Conservation (phyloP, 2,113 vertebrate genomes). For the Lycaon pictus region DNA sequence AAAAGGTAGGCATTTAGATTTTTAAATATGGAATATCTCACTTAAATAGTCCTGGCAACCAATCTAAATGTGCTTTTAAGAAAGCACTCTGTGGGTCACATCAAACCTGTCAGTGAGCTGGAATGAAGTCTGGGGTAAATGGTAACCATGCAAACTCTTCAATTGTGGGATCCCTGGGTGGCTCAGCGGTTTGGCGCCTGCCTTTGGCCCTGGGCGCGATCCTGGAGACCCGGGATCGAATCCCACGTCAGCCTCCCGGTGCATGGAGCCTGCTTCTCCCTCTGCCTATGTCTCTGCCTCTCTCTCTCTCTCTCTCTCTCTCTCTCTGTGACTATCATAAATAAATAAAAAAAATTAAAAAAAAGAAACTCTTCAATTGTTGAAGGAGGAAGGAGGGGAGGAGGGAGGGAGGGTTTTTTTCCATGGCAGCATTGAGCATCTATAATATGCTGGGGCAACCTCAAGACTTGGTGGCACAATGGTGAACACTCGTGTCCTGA, state of each 20-base stretch:
- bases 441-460: accelerated
- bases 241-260: too few relatives aligned
- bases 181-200: too few relatives aligned
- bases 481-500: accelerated
- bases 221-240: too few relatives aligned
- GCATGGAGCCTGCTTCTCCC: too few relatives aligned
- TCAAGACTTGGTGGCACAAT: accelerated
- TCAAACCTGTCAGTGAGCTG: background rate
- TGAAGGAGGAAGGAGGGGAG: background rate
- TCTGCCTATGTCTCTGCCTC: too few relatives aligned
- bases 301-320: too few relatives aligned
- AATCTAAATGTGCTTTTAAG: background rate
- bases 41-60: background rate
- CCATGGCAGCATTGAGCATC: accelerated
- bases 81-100: background rate
- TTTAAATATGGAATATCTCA: background rate
- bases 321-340: too few relatives aligned
- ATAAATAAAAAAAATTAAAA: too few relatives aligned
- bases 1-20: background rate
- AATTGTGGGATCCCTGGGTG: too few relatives aligned
- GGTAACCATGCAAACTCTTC: background rate
- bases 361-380: background rate
- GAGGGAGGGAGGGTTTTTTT: accelerated
- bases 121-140: background rate
- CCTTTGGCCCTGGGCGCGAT: too few relatives aligned